A percentile compares a stretch with the other conserved stretches of the same genome.
phyloP scores from a whole-genome alignment of 2,888 invertebrate species.

The Drosophila greeni region DNA sequence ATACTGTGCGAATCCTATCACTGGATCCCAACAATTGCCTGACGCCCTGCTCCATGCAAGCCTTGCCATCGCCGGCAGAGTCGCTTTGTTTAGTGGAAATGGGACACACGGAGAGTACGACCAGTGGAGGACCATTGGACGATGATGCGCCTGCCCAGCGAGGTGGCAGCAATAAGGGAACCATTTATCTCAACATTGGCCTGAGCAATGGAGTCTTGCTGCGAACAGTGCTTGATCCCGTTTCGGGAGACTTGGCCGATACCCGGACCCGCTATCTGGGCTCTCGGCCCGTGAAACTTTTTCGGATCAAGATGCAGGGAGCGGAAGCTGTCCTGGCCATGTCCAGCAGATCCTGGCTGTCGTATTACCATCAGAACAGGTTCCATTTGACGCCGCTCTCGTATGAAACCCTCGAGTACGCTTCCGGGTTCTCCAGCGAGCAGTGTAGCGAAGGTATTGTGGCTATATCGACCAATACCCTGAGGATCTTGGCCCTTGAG shows the following conservation, averaged over 20 bases:
- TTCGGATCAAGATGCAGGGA: conserved; percentile 96
- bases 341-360: conserved; percentile 98
- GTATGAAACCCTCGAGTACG: conserved; percentile 97
- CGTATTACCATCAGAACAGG: conserved; percentile 98
- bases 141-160: conserved; percentile 80
- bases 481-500: conserved; percentile 97
- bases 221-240: conserved; percentile 95
- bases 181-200: conserved; percentile 96
- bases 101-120: conserved; percentile 84
- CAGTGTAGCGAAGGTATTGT: conserved; percentile 99
- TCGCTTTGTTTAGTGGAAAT: conserved; percentile 98
- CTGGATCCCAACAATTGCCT: conserved; percentile 97
- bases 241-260: conserved; percentile 97
- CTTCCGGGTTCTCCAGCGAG: conserved; percentile 96
- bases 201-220: conserved; percentile 96
- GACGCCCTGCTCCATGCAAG: conserved; percentile 97
- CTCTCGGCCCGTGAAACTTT: conserved; percentile 96
- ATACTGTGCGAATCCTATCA: conserved; percentile 98
- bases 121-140: conserved; percentile 79
- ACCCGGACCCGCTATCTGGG: conserved; percentile 98
- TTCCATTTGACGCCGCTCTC: conserved; percentile 97
- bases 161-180: conserved; percentile 81
- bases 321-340: conserved; percentile 98
- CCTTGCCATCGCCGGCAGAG: conserved; percentile 96
- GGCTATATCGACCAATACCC: conserved; percentile 97